phyloP scores from a whole-genome alignment of 2,888 invertebrate genomes.

The Tachina fera region DNA sequence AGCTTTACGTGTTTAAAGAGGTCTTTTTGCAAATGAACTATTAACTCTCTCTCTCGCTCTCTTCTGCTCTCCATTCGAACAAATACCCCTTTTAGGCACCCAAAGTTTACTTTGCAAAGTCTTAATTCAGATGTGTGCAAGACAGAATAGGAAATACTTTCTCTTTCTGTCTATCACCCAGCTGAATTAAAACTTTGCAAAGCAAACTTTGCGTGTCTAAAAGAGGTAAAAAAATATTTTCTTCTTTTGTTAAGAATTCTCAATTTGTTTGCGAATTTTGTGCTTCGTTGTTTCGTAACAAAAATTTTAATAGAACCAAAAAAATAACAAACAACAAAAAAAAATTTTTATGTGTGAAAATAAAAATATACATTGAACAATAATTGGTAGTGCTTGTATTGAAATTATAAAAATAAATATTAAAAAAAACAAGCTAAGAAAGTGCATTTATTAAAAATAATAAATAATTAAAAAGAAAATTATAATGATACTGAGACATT shows the following conservation, averaged over 20 bases:
- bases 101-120: no score
- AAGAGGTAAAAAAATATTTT: conserved; percentile 7
- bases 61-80: no score
- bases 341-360: conserved; percentile 37
- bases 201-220: no score
- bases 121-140: no score
- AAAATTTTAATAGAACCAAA: conserved; percentile 43
- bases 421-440: conserved; percentile 79
- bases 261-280: conserved; percentile 51
- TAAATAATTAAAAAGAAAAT: conserved; percentile 57
- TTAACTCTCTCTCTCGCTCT: no score
- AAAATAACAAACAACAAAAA: neutral
- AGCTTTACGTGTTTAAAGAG: no score
- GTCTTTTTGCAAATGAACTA: no score
- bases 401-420: conserved; percentile 60
- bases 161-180: no score
- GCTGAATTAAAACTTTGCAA: no score
- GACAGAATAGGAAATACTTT: no score
- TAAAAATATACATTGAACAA: conserved; percentile 76
- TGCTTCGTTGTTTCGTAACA: conserved; percentile 17
- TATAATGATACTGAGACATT: conserved; percentile 36
- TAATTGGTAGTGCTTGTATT: conserved; percentile 81
- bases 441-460: conserved; percentile 79
- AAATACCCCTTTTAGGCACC: no score
- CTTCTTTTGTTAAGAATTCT: conserved; percentile 65